Base-by-base conservation (phyloP, 1,140 invertebrate genomes). In the Ips nitidus region DNA sequence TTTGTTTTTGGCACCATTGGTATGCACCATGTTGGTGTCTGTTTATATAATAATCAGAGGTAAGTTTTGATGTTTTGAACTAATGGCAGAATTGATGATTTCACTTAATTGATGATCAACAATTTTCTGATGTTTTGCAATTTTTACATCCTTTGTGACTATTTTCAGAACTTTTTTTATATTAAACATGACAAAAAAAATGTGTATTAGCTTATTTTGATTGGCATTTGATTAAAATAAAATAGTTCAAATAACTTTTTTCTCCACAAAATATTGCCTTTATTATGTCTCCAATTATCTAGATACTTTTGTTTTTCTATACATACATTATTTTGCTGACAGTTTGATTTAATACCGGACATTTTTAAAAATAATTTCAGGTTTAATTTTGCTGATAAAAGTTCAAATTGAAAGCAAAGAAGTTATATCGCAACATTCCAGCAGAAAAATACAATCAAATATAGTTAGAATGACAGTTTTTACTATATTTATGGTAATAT, bases 381-480 rank as follows among this genome's bases (percentile, higher is more conserved):
- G 88, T 58, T 82, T 94, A 69, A 84, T 90, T 43, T 91, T 89
- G 4, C 81, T 95, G 41, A 88, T 94, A 74, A 86, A 86, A 62
- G 82, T 95, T 41, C 92, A 91, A 73, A 89, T 91, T 65, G 90
- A 88, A 42, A 91, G 91, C 68, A 88, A 89, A 68, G 91, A 93
- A 71, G 88, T 94, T 39, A 91, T 95, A 73, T 92, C 91, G 1
- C 86, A 89, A 66, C 87, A 89, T 72, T 92, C 91, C 0, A 91
- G 89, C 62, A 86, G 89, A 62, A 93, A 94, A 82, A 94, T 96
- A 71, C 87, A 89, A 62, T 87, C 90, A 67, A 93, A 91, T 8
- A 94, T 95, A 52, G 86, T 93, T 3, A 85, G 92, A 67, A 90
- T 94, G 81, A 88, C 89, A 2, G 78, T 91, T 1, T 94, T 93